A percentile compares a stretch with the other conserved stretches of the same genome.
Evolutionary conservation across 2,888 invertebrate genomes (phyloP).

Genomic region (Ophonus ardosiacus): DNA sequence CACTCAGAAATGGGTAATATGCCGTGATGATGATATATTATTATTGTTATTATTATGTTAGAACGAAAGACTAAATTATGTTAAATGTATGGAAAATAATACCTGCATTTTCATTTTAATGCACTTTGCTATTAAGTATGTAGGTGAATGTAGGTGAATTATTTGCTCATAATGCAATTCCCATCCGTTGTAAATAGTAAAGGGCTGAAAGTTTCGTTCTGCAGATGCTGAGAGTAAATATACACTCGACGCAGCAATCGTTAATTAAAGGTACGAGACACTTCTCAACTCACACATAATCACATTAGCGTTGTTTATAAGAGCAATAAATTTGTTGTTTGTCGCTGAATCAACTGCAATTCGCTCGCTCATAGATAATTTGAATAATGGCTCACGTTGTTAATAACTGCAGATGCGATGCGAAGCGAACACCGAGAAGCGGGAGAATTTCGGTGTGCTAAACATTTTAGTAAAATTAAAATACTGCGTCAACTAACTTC

Average conservation of each 20-base stretch:
- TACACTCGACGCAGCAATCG: conserved; percentile 2
- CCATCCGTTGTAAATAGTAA: not conserved
- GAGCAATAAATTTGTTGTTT: conserved; percentile 57
- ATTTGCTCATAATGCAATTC: not conserved
- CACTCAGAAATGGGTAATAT: too few species aligned
- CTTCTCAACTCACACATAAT: conserved; percentile 47
- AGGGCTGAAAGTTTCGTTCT: not conserved
- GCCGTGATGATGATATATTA: too few species aligned
- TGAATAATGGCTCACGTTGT: conserved; percentile 55
- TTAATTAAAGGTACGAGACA: conserved; percentile 39
- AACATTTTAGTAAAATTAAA: conserved; percentile 56
- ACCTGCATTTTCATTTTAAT: too few species aligned
- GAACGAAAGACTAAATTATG: too few species aligned
- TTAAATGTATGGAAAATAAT: too few species aligned
- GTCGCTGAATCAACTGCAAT: conserved; percentile 53
- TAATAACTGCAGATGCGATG: conserved; percentile 55
- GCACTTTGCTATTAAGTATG: too few species aligned
- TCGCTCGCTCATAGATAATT: conserved; percentile 51
- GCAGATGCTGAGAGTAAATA: not conserved
- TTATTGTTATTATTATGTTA: too few species aligned
- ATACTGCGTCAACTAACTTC: conserved; percentile 30
- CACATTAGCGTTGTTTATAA: conserved; percentile 55
- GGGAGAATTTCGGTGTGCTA: conserved; percentile 33
- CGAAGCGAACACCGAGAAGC: conserved; percentile 12
- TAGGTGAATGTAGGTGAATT: not conserved